Conservation (phyloP, 2,797 vertebrate species). For the Girardinus metallicus region DNA sequence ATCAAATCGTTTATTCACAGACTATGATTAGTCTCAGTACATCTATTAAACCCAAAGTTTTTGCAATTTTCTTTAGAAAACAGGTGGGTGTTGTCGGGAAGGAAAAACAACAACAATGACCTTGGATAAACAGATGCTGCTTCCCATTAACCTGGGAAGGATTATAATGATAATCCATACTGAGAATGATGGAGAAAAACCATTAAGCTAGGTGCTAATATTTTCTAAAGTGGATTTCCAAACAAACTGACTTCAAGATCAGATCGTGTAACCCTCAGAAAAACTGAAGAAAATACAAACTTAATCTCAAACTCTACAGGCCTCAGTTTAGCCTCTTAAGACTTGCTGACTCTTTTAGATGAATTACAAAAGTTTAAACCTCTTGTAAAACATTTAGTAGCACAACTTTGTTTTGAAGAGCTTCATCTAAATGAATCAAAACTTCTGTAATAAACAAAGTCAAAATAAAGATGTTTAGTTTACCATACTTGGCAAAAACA, state of each 20-base stretch:
- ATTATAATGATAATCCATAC: neutral
- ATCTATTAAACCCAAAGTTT: neutral
- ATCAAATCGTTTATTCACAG: neutral
- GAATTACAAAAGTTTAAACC: neutral
- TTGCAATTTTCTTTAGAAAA: neutral
- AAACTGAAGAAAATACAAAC: neutral
- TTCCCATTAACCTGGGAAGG: neutral
- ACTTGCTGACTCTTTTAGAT: neutral
- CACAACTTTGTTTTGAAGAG: too few species aligned
- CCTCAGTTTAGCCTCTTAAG: neutral
- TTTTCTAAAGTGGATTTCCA: too few species aligned
- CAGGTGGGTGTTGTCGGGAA: neutral
- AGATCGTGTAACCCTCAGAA: neutral
- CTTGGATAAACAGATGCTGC: neutral
- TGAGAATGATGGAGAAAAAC: neutral
- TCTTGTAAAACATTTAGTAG: neutral
- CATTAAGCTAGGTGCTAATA: too few species aligned
- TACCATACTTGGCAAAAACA: too few species aligned
- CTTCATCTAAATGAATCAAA: too few species aligned
- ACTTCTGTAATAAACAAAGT: too few species aligned
- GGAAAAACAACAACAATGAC: neutral
- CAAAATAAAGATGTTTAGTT: too few species aligned
- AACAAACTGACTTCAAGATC: neutral
- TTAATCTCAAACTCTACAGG: neutral
- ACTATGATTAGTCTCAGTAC: neutral